A percentile compares a stretch with the other conserved stretches of the same genome.
Evolutionary conservation across 2,113 vertebrate genomes (phyloP).

Genomic region (Etheostoma cragini): DNA sequence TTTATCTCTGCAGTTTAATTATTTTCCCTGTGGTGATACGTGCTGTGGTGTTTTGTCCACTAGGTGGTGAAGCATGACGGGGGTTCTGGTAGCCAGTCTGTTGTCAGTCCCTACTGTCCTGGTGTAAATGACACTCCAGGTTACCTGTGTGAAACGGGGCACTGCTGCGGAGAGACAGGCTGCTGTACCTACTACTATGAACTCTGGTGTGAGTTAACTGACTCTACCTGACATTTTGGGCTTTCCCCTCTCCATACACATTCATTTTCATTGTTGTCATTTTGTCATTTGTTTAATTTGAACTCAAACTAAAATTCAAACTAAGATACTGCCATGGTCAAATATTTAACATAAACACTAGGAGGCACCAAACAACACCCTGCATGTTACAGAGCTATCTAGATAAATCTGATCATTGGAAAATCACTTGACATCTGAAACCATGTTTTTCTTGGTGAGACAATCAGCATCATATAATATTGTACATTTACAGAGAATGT

Average conservation of each 20-base stretch:
- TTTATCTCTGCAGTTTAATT: neutral
- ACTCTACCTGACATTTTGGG: neutral
- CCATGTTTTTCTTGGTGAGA: neutral
- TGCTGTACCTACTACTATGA: constrained; percentile 99
- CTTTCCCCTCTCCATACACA: neutral
- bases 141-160: constrained; percentile 95
- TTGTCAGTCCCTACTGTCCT: constrained; percentile 86
- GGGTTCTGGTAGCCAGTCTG: constrained; percentile 72
- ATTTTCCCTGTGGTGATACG: constrained; percentile 3
- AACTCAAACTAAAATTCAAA: neutral
- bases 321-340: neutral
- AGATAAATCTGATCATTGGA: neutral
- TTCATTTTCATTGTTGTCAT: neutral
- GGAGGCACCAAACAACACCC: neutral
- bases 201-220: constrained; percentile 94
- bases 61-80: constrained; percentile 81
- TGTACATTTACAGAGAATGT: neutral
- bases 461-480: neutral
- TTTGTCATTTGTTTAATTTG: neutral
- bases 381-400: neutral
- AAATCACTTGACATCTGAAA: neutral
- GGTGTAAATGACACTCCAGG: constrained; percentile 90
- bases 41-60: constrained; percentile 59
- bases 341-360: neutral
- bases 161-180: constrained; percentile 96